Conservation (phyloP, 2,888 invertebrate species). For the Eupithecia abbreviata region DNA sequence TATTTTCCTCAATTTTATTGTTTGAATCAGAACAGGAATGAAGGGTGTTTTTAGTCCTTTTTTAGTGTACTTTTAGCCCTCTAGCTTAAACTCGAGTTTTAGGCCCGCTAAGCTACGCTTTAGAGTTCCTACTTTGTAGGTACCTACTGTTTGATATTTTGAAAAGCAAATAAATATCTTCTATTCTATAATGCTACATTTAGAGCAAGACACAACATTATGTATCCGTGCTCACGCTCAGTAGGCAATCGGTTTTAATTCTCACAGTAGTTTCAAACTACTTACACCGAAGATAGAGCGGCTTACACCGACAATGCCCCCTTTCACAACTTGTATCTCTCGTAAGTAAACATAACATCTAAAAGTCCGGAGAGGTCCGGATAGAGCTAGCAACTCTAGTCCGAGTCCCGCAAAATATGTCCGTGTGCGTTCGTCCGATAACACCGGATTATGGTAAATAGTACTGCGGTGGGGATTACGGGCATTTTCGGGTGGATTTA, state of each 20-base stretch:
- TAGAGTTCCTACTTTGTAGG: no score
- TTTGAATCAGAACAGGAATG: background rate
- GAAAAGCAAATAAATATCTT: no score
- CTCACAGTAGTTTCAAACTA: background rate
- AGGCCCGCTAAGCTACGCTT: no score
- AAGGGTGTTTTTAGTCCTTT: background rate
- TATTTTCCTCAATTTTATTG: background rate
- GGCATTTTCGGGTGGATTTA: constrained; percentile 61
- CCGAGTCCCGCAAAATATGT: constrained; percentile 56
- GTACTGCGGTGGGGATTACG: constrained; percentile 60
- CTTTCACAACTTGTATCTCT: constrained; percentile 1
- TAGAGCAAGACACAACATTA: no score
- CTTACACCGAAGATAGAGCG: constrained; percentile 1
- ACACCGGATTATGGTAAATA: constrained; percentile 69
- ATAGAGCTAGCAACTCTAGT: constrained; percentile 34
- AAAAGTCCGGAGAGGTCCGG: constrained; percentile 13
- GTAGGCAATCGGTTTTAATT: background rate
- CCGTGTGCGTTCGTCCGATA: constrained; percentile 63
- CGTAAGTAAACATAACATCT: constrained; percentile 6
- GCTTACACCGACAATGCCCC: background rate
- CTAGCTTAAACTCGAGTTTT: no score
- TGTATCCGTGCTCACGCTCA: background rate
- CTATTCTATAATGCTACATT: no score
- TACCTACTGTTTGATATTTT: no score
- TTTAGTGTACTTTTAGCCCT: no score